A percentile compares a stretch with the other conserved stretches of the same genome.
Evolutionary conservation across 92 coral and sea anemone genomes (phyloP).

Genomic region (Montipora capitata): DNA sequence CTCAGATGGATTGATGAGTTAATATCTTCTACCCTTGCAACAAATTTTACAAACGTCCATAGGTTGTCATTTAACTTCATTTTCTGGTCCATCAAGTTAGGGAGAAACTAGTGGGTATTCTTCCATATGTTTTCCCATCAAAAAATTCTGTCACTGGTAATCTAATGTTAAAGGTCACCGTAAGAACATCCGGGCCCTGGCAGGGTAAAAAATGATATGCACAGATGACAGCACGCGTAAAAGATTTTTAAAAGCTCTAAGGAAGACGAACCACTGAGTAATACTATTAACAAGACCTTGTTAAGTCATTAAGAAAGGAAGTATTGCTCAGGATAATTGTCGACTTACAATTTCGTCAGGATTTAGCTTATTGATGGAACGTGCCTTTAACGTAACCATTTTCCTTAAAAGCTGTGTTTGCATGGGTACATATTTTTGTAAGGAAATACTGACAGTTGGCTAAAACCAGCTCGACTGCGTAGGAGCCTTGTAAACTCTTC

Average conservation of each 20-base stretch:
- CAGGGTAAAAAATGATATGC: background rate
- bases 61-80: too few species aligned
- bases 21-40: background rate
- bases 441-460: conserved; percentile 1
- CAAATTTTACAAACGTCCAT: background rate
- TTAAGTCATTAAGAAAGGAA: background rate
- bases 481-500: background rate
- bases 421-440: background rate
- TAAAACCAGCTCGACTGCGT: background rate
- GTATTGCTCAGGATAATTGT: background rate
- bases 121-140: background rate
- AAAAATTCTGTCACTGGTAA: background rate
- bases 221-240: background rate
- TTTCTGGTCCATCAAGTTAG: background rate
- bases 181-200: background rate
- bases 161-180: background rate
- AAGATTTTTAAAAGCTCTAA: background rate
- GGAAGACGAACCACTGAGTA: background rate
- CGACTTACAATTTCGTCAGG: background rate
- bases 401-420: background rate
- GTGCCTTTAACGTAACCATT: background rate
- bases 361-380: background rate
- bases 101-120: background rate
- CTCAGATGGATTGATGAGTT: conserved; percentile 6
- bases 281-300: background rate